These are phyloP conservation scores for Esox lucius DNA, from an alignment of 2,797 vertebrate species.

Conservation along the genomic window DNA sequence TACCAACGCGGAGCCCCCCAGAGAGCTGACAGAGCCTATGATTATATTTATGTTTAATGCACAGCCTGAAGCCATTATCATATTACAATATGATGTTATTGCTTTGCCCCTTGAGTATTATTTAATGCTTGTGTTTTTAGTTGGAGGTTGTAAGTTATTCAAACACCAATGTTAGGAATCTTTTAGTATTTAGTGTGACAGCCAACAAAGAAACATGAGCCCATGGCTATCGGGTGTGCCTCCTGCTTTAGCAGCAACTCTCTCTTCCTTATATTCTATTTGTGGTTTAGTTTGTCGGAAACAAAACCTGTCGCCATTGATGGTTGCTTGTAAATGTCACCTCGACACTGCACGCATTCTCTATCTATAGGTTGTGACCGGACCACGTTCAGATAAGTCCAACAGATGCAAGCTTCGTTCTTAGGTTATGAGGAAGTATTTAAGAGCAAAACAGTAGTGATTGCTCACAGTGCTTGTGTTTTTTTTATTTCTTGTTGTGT, in stretches of 20 bases:
- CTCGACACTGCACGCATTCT: constrained; percentile 28
- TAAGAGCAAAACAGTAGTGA: not conserved
- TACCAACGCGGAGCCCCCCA: constrained; percentile 54
- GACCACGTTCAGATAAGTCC: constrained; percentile 40
- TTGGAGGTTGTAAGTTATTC: constrained; percentile 62
- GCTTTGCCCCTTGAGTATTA: constrained; percentile 43
- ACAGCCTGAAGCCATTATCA: constrained; percentile 62
- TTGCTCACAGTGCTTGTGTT: not conserved
- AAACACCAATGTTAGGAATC: constrained; percentile 51
- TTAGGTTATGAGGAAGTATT: not conserved
- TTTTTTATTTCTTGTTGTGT: not conserved
- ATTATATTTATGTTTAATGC: constrained; percentile 53
- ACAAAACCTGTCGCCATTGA: constrained; percentile 2
- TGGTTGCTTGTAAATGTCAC: constrained; percentile 34
- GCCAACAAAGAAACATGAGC: constrained; percentile 22
- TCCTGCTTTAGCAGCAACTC: not conserved
- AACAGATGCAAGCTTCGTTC: constrained; percentile 21
- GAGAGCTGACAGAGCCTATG: constrained; percentile 38
- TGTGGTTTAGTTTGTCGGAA: constrained; percentile 37
- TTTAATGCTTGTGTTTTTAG: constrained; percentile 55
- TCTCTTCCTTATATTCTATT: not conserved
- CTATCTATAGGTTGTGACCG: constrained; percentile 35
- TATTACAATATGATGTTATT: constrained; percentile 51
- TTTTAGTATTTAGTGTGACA: constrained; percentile 48
- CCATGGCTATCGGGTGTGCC: not conserved